Evolutionary conservation across 1,140 invertebrate genomes (phyloP).

Genomic region (Ylistrum balloti): DNA sequence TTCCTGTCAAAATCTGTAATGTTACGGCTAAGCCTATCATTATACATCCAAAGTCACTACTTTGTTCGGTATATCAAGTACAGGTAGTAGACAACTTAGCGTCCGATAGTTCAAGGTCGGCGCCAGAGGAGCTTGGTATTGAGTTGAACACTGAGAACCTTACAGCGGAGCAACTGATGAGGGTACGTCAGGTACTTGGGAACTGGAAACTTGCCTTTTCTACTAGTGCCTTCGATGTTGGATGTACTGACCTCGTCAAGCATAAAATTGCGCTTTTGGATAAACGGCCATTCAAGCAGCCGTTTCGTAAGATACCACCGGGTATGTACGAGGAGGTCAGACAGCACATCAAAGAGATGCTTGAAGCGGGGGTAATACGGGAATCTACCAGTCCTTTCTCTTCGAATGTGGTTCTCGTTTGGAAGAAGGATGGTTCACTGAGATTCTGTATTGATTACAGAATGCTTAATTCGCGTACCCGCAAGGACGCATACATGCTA

Average conservation of each 20-base stretch:
- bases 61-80: constrained; percentile 46
- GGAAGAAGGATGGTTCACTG: too few relatives aligned
- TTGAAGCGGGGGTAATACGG: too few relatives aligned
- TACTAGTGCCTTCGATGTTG: neutral
- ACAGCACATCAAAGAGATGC: too few relatives aligned
- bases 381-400: too few relatives aligned
- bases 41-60: constrained; percentile 40
- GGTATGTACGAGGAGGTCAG: too few relatives aligned
- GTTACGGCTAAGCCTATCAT: neutral
- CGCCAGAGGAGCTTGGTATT: neutral
- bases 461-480: constrained; percentile 77
- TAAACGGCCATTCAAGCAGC: too few relatives aligned
- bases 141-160: neutral
- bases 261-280: too few relatives aligned
- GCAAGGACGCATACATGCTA: constrained; percentile 83
- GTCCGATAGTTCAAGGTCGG: neutral
- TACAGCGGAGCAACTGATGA: neutral
- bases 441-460: too few relatives aligned
- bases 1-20: neutral
- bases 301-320: too few relatives aligned
- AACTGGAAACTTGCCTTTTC: constrained; percentile 43
- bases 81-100: constrained; percentile 42
- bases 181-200: neutral
- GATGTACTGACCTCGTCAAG: neutral
- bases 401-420: too few relatives aligned